These are phyloP conservation scores for Sturnira hondurensis DNA, from an alignment of 2,113 vertebrate genomes.

Conservation along the genomic window DNA sequence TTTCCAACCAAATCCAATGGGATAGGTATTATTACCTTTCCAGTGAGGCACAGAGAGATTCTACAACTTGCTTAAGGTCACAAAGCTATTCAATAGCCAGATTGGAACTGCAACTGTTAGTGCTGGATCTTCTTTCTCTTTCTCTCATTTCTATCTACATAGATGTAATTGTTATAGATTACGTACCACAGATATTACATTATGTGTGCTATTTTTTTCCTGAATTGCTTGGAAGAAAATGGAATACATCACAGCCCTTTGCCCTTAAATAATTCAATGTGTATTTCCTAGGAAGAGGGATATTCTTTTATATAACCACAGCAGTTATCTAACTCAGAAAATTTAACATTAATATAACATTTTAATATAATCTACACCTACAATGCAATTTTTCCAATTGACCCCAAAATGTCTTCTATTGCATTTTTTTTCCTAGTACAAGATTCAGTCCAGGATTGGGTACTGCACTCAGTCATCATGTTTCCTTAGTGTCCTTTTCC, in stretches of 20 bases:
- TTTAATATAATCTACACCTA: slow-evolving; percentile 6
- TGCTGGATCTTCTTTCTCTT: background rate
- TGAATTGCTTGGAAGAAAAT: background rate
- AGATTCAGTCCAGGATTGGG: background rate
- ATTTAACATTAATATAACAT: slow-evolving; percentile 12
- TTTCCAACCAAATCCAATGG: background rate
- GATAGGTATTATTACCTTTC: background rate
- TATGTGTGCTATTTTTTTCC: background rate
- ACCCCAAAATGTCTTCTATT: background rate
- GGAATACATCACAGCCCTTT: background rate
- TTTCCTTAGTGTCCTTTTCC: background rate
- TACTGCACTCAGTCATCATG: background rate
- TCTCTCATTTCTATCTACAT: background rate
- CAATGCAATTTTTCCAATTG: background rate
- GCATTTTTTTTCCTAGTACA: background rate
- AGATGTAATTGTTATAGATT: background rate
- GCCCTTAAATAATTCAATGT: slow-evolving; percentile 21
- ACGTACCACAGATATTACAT: background rate
- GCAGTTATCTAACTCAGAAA: background rate
- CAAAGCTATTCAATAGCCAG: background rate
- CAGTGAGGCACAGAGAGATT: background rate
- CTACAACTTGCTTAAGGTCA: background rate
- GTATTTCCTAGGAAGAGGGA: background rate
- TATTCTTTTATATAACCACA: background rate
- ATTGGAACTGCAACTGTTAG: background rate